These are phyloP conservation scores for Elgaria multicarinata DNA, from an alignment of 2,113 vertebrate genomes.

Conservation along the genomic window DNA sequence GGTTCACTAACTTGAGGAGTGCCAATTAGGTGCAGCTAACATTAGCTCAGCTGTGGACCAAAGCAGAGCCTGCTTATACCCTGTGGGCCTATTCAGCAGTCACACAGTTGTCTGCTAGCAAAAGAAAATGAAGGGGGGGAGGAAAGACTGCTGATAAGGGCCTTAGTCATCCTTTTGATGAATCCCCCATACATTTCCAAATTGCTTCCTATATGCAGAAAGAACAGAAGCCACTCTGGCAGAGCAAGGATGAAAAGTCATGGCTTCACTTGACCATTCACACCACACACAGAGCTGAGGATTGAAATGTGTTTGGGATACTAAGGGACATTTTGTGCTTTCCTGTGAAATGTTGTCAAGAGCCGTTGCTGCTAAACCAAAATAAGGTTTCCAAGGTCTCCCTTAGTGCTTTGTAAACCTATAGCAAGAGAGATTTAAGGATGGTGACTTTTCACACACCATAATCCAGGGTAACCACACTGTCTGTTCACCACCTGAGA, in stretches of 20 bases:
- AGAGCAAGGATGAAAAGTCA: neutral
- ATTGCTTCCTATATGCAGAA: neutral
- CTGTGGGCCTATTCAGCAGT: constrained; percentile 6
- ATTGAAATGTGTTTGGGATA: neutral
- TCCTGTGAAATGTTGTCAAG: neutral
- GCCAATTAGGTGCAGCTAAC: neutral
- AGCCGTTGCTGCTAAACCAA: neutral
- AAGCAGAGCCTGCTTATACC: neutral
- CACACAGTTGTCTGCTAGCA: constrained; percentile 4
- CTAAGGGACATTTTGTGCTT: neutral
- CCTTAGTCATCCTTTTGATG: neutral
- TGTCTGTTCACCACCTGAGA: neutral
- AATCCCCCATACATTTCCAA: neutral
- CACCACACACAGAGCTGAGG: neutral
- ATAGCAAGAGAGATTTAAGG: neutral
- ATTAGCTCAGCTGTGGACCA: constrained; percentile 8
- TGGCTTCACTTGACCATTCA: neutral
- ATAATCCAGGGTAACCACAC: too few species aligned
- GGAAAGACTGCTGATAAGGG: neutral
- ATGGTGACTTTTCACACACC: neutral
- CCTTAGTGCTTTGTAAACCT: neutral
- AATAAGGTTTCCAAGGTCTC: neutral
- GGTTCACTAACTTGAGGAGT: neutral
- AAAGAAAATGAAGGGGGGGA: neutral
- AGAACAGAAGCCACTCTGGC: neutral